Percentiles rank a stretch among this genome's conserved stretches.
Evolutionary conservation across 2,888 invertebrate genomes (phyloP).

Genomic region (Tridacna gigas): DNA sequence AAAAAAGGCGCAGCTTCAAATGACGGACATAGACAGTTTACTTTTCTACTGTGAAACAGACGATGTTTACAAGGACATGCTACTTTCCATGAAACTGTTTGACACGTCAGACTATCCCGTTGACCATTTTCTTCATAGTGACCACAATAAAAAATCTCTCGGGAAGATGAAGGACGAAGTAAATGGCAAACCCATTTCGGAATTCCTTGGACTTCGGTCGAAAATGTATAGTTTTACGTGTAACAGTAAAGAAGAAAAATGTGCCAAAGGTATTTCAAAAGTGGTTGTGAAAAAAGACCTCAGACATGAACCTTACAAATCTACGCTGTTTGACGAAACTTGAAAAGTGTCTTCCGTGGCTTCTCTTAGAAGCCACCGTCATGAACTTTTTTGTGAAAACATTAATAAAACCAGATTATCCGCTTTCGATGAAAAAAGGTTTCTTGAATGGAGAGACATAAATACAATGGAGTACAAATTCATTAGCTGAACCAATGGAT

Average conservation of each 20-base stretch:
- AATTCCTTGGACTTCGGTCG: constrained; percentile 71
- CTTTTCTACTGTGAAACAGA: constrained; percentile 39
- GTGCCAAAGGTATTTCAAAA: constrained; percentile 61
- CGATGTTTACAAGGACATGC: constrained; percentile 50
- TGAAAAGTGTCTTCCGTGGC: constrained; percentile 47
- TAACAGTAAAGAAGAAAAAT: constrained; percentile 47
- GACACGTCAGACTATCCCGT: constrained; percentile 74
- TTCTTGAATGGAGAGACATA: constrained; percentile 30
- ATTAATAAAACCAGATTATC: constrained; percentile 58
- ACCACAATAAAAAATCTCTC: constrained; percentile 75
- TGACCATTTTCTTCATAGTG: constrained; percentile 65
- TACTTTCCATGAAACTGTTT: constrained; percentile 20
- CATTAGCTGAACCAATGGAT: background rate
- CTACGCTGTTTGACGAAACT: constrained; percentile 49
- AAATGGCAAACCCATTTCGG: constrained; percentile 69
- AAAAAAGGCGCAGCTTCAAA: constrained; percentile 35
- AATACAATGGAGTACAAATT: background rate
- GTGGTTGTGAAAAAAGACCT: constrained; percentile 54
- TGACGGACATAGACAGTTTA: constrained; percentile 61
- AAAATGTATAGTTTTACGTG: constrained; percentile 48
- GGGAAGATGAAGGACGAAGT: constrained; percentile 81
- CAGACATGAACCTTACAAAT: constrained; percentile 55
- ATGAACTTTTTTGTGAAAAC: constrained; percentile 51
- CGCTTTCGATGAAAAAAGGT: constrained; percentile 61
- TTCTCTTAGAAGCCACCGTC: constrained; percentile 47